These are phyloP conservation scores for Struthidea cinerea DNA, from an alignment of 2,113 vertebrate species.

Conservation along the genomic window DNA sequence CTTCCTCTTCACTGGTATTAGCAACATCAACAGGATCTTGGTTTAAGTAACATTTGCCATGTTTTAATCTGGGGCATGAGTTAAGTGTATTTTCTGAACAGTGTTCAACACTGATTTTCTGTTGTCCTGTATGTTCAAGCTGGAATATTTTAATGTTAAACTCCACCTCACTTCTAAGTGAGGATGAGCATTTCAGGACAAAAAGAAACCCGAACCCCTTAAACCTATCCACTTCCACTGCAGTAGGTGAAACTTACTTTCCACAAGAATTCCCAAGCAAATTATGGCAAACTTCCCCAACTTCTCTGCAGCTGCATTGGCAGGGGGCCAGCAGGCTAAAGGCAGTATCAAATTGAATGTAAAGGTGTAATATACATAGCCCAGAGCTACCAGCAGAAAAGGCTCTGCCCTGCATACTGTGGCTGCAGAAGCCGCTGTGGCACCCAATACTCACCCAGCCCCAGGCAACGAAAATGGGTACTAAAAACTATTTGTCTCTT, in stretches of 20 bases:
- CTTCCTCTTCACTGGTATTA: background rate
- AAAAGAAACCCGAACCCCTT: background rate
- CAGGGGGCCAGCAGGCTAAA: conserved; percentile 26
- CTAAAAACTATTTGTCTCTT: background rate
- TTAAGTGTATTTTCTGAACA: background rate
- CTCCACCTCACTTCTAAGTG: background rate
- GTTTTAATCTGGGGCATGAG: background rate
- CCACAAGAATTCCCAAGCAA: conserved; percentile 43
- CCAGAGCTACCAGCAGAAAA: conserved; percentile 46
- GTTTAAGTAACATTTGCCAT: background rate
- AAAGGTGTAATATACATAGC: conserved; percentile 58
- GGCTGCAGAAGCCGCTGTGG: accelerated
- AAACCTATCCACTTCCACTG: background rate
- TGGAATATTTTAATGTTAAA: background rate
- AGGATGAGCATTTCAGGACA: background rate
- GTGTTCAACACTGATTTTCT: background rate
- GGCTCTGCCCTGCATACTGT: background rate
- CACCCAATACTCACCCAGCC: background rate
- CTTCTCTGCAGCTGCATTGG: conserved; percentile 49
- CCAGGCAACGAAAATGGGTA: accelerated
- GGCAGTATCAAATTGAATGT: conserved; percentile 37
- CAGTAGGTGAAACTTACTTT: conserved; percentile 48
- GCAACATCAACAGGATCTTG: background rate
- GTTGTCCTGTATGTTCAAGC: background rate
- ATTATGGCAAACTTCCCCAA: conserved; percentile 37